Evolutionary conservation across 2,113 vertebrate genomes (phyloP), one percentile per base, ranked within the genome.

Genomic region (Rhinolophus ferrumequinum): DNA sequence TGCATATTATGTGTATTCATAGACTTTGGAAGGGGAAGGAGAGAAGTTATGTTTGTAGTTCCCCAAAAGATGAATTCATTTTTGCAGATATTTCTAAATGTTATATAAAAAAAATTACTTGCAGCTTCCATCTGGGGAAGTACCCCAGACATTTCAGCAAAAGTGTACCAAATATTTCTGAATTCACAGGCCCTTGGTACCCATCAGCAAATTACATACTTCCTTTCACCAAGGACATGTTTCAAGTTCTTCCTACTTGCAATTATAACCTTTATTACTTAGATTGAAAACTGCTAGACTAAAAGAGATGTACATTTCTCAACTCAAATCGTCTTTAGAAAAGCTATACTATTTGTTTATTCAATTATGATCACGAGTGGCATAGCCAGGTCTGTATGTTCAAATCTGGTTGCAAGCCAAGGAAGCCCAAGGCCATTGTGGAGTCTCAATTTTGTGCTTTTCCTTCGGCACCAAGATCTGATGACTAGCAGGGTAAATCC

Each of bases 61-160:
- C 33, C 66, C 44, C 70, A 91, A 95, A 96, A 91, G 44, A 87
- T 72, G 12, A 88, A 83, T 26, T 92, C 18, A 64, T 56, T 88
- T 92, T 90, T 30, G 84, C 38, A 28, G 2, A 82, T 75, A 13
- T 96, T 92, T 86, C 41, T 88, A 91, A 90, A 33, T 12, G 90
- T 96, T 56, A 95, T 75, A 50, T 5, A 50, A 52, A 41, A 95
- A 92, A 94, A 69, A 88, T 52, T 77, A 85, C 26, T 38, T 88
- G 14, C 18, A 72, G 21, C 88, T 90, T 93, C 35, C 54, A 96
- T 77, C 13, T 81, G 69, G 67, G 26, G 12, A 44, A 91, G 18
- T 62, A 85, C 44, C 15, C 11, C 15, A 96, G 76, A 90, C 9
- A 66, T 79, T 81, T 92, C 44, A 97, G 38, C 33, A 88, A 88